Conservation (phyloP, 1,140 invertebrate species). For the Drosophila orena region DNA sequence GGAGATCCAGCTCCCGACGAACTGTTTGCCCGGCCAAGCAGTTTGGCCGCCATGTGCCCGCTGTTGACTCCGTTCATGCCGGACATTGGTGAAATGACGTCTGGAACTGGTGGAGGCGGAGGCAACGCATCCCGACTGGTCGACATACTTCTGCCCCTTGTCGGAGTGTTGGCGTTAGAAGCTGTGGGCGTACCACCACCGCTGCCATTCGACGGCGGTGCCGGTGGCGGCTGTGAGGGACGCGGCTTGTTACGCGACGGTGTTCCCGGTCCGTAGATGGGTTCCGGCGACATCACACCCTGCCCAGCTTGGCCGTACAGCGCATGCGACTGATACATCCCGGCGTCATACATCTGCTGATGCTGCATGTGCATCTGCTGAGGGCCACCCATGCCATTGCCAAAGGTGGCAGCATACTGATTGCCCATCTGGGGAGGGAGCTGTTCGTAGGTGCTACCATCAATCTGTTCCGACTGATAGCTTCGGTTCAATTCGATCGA, state of each 20-base stretch:
- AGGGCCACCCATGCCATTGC: slow-evolving; percentile 73
- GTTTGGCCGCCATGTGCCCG: slow-evolving; percentile 85
- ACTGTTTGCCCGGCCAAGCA: slow-evolving; percentile 84
- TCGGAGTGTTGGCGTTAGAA: slow-evolving; percentile 89
- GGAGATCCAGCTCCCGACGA: slow-evolving; percentile 84
- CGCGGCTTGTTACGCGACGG: slow-evolving; percentile 88
- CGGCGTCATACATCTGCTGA: slow-evolving; percentile 76
- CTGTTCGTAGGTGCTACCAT: slow-evolving; percentile 85
- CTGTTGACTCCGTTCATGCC: slow-evolving; percentile 67
- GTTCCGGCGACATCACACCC: slow-evolving; percentile 85
- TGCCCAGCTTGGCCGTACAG: slow-evolving; percentile 84
- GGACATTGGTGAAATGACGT: slow-evolving; percentile 84
- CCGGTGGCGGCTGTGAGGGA: slow-evolving; percentile 94
- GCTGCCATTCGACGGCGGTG: slow-evolving; percentile 90
- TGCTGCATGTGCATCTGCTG: slow-evolving; percentile 69
- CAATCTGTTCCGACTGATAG: slow-evolving; percentile 87
- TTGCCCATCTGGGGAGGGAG: slow-evolving; percentile 65
- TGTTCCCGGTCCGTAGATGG: slow-evolving; percentile 86
- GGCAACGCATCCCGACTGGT: slow-evolving; percentile 90
- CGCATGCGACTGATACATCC: slow-evolving; percentile 81
- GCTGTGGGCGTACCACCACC: slow-evolving; percentile 90
- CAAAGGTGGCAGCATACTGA: slow-evolving; percentile 69
- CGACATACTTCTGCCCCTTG: slow-evolving; percentile 88
- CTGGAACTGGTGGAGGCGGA: slow-evolving; percentile 94
- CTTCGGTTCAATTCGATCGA: slow-evolving; percentile 90